Conservation (phyloP, 92 coral and sea anemone genomes). For the Siderastrea radians region DNA sequence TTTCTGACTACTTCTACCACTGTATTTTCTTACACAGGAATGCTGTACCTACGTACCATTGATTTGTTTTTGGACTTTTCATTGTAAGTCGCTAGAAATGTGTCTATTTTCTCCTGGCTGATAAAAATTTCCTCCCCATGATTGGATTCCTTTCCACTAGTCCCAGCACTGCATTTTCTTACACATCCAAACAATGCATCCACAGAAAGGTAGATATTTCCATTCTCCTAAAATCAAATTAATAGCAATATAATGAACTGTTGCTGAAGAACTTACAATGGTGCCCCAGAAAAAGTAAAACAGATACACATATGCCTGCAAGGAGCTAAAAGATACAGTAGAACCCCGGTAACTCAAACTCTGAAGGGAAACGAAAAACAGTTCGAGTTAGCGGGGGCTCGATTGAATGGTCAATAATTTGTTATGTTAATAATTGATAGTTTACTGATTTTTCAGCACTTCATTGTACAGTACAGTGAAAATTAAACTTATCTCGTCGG, state of each 20-base stretch:
- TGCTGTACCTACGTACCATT: neutral
- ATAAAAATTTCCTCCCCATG: constrained; percentile 60
- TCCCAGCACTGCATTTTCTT: constrained; percentile 56
- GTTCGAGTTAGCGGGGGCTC: no score
- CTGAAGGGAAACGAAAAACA: no score
- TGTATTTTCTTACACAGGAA: neutral
- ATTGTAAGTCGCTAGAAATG: constrained; percentile 28
- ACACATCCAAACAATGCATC: constrained; percentile 69
- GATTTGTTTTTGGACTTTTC: constrained; percentile 25
- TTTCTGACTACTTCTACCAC: neutral
- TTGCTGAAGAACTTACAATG: no score
- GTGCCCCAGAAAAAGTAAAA: no score
- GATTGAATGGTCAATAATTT: no score
- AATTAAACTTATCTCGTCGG: no score
- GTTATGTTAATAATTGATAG: no score
- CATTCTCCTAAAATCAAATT: constrained; percentile 33
- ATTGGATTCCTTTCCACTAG: constrained; percentile 38
- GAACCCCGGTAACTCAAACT: no score
- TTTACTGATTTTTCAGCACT: no score
- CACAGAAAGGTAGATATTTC: constrained; percentile 35
- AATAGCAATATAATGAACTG: neutral
- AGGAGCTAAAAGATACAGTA: no score
- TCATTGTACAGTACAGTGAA: no score
- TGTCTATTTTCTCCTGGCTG: constrained; percentile 51
- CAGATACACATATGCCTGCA: no score